Evolutionary conservation across 2,113 vertebrate species (phyloP).

Genomic region (Takifugu bimaculatus): DNA sequence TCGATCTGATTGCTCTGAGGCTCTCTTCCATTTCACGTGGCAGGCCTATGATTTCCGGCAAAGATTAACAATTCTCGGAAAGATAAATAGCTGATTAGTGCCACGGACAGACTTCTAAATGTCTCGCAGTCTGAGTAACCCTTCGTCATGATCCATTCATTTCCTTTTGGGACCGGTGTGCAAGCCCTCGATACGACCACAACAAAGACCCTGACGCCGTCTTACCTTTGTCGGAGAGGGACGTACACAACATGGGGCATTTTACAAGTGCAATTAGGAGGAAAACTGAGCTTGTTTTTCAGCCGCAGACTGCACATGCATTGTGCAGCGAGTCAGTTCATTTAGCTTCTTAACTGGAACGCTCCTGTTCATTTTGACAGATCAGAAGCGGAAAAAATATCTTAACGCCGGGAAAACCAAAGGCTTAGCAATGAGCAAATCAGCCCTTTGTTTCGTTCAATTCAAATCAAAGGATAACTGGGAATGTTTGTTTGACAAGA

Average conservation of each 20-base stretch:
- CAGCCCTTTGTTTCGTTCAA: slow-evolving; percentile 68
- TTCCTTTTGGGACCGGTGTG: slow-evolving; percentile 53
- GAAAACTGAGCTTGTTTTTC: slow-evolving; percentile 49
- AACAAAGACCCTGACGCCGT: slow-evolving; percentile 56
- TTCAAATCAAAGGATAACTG: slow-evolving; percentile 73
- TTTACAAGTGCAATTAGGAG: slow-evolving; percentile 67
- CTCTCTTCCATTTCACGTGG: slow-evolving; percentile 25
- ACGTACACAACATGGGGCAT: slow-evolving; percentile 58
- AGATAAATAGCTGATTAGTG: slow-evolving; percentile 56
- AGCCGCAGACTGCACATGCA: slow-evolving; percentile 28
- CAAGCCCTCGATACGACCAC: slow-evolving; percentile 60
- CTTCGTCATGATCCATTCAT: slow-evolving; percentile 17
- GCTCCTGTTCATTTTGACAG: slow-evolving; percentile 61
- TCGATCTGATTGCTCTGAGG: slow-evolving; percentile 46
- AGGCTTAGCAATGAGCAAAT: slow-evolving; percentile 66
- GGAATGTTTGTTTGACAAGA: slow-evolving; percentile 76
- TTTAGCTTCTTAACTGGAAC: slow-evolving; percentile 49
- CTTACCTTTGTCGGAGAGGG: slow-evolving; percentile 64
- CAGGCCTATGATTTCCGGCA: slow-evolving; percentile 31
- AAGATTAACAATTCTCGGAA: slow-evolving; percentile 58
- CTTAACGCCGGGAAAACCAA: slow-evolving; percentile 49
- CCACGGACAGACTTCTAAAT: slow-evolving; percentile 40
- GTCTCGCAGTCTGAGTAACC: slow-evolving; percentile 50
- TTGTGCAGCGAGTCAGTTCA: slow-evolving; percentile 46
- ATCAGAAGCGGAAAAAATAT: slow-evolving; percentile 56